phyloP scores from a whole-genome alignment of 2,888 invertebrate species.

The Dryococelus australis region DNA sequence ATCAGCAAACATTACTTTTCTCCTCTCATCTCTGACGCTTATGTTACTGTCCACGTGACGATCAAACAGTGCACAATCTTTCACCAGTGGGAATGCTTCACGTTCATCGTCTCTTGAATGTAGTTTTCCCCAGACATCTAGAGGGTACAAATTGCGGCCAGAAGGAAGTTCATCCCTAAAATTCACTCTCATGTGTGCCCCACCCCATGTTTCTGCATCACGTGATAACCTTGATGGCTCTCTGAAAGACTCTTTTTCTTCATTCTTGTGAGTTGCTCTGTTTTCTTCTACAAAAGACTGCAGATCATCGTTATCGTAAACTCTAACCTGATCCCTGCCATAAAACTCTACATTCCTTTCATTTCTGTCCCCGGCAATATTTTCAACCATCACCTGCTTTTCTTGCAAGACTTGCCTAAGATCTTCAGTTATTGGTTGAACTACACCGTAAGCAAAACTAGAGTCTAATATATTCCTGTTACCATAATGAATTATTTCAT shows the following conservation, averaged over 20 bases:
- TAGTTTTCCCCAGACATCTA: neutral
- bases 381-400: neutral
- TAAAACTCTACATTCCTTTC: neutral
- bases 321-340: neutral
- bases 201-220: neutral
- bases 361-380: neutral
- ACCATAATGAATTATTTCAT: neutral
- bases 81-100: neutral
- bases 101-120: neutral
- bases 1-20: neutral
- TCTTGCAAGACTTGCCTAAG: neutral
- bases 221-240: neutral
- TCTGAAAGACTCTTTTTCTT: neutral
- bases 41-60: neutral
- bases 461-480: neutral
- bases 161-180: neutral
- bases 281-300: neutral
- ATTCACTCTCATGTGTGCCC: neutral
- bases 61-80: neutral
- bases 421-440: neutral
- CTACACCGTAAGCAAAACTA: neutral
- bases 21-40: neutral
- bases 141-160: neutral
- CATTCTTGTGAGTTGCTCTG: neutral
- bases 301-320: neutral